These are phyloP conservation scores for Diadophis punctatus DNA, from an alignment of 2,113 vertebrate genomes.

Conservation along the genomic window DNA sequence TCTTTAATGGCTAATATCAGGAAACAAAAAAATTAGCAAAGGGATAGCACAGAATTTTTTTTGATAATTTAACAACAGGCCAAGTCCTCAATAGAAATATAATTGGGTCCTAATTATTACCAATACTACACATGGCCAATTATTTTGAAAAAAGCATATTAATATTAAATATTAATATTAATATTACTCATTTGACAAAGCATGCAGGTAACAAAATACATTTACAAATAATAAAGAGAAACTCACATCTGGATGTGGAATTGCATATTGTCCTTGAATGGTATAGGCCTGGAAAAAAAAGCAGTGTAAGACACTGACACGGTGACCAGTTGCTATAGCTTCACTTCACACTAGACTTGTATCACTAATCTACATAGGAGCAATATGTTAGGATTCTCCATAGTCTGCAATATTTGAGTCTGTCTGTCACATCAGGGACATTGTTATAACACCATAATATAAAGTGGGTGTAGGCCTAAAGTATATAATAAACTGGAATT, in stretches of 20 bases:
- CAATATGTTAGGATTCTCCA: neutral
- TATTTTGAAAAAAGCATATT: slow-evolving; percentile 69
- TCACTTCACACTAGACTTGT: neutral
- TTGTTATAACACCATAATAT: neutral
- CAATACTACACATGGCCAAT: slow-evolving; percentile 47
- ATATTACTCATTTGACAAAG: slow-evolving; percentile 71
- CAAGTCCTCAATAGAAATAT: slow-evolving; percentile 72
- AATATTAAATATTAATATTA: slow-evolving; percentile 94
- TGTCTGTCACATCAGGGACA: neutral
- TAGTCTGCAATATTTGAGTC: neutral
- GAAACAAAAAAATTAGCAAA: slow-evolving; percentile 56
- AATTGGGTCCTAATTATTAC: slow-evolving; percentile 60
- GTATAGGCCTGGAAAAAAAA: slow-evolving; percentile 85
- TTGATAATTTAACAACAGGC: slow-evolving; percentile 69
- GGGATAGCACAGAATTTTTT: slow-evolving; percentile 54
- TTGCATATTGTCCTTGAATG: slow-evolving; percentile 98
- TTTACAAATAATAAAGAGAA: slow-evolving; percentile 52
- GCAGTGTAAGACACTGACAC: neutral
- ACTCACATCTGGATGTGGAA: slow-evolving; percentile 98
- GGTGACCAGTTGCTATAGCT: fast-evolving
- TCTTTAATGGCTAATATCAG: slow-evolving; percentile 14
- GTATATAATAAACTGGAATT: neutral
- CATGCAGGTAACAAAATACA: slow-evolving; percentile 73
- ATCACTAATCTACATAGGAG: neutral
- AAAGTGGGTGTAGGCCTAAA: neutral